Evolutionary conservation across 2,113 vertebrate species (phyloP), one percentile per base, ranked within the genome.

Genomic region (Gymnobelideus leadbeateri): DNA sequence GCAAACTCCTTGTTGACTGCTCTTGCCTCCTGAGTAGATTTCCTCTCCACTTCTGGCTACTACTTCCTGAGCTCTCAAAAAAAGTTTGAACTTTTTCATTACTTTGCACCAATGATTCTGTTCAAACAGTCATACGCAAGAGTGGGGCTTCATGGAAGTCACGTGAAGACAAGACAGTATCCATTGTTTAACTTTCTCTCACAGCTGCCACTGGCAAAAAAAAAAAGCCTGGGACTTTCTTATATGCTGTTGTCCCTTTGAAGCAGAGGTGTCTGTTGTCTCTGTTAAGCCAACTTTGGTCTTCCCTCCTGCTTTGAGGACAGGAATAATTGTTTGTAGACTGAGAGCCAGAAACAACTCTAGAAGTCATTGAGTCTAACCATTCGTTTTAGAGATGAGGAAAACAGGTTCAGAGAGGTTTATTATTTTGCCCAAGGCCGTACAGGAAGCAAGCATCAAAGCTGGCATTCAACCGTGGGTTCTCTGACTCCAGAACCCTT

Each of bases 61-160:
- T 43, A 84, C 68, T 84, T 21, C 37, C 28, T 3, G 28, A 0
- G 21, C 11, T 0, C 0, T 0, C 68, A 89, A 46, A 93, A 89
- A 46, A 93, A 91, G 43, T 26, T 77, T 12, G 7, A 23, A 7
- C 31, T 24, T 50, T 92, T 96, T 95, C 90, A 7, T 68, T 96
- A 96, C 96, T 94, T 94, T 54, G 91, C 95, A 91, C 0, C 50
- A 89, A 7, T 84, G 46, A 51, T 89, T 95, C 94, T 52, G 26
- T 51, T 43, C 77, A 91, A 91, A 24, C 2, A 0, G 68, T 3
- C 10, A 97, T 96, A 91, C 0, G 91, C 94, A 98, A 97, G 46
- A 92, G 91, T 0, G 25, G 89, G 91, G 68, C 90, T 90, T 94
- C 11, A 16, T 54, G 0, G 1, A 9, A 46, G 19, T 91, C 8